Conservation (phyloP, 2,113 vertebrate species). For the Engystomops pustulosus region DNA sequence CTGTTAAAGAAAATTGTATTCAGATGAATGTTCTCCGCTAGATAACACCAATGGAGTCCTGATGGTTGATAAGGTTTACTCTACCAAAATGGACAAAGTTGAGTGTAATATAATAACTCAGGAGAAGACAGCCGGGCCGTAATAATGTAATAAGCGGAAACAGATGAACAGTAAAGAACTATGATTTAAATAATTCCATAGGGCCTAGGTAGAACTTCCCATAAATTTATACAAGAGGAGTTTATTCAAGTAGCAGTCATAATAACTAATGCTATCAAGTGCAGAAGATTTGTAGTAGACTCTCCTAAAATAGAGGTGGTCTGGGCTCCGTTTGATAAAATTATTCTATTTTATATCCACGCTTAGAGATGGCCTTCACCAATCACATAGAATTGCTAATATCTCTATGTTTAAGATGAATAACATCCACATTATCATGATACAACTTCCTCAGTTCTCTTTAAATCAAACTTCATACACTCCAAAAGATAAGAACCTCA, state of each 20-base stretch:
- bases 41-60: background rate
- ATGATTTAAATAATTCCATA: constrained; percentile 41
- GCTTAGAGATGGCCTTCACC: constrained; percentile 54
- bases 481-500: constrained; percentile 40
- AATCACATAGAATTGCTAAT: constrained; percentile 57
- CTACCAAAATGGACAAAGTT: constrained; percentile 27
- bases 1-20: constrained; percentile 31
- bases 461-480: constrained; percentile 54
- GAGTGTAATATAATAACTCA: constrained; percentile 39
- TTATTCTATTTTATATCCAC: constrained; percentile 56
- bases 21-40: background rate
- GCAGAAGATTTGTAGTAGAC: constrained; percentile 36
- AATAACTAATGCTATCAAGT: constrained; percentile 47
- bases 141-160: constrained; percentile 48
- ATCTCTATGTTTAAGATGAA: constrained; percentile 55
- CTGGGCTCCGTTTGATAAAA: constrained; percentile 43
- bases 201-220: constrained; percentile 14
- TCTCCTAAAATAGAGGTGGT: constrained; percentile 42
- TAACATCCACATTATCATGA: constrained; percentile 56
- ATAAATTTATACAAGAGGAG: constrained; percentile 39
- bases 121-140: constrained; percentile 2
- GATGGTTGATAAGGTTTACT: constrained; percentile 21
- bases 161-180: constrained; percentile 25
- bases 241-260: constrained; percentile 26
- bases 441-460: constrained; percentile 45